Evolutionary conservation across 1,140 invertebrate species (phyloP), one percentile per base, ranked within the genome.

Genomic region (Zaprionus ornatus): DNA sequence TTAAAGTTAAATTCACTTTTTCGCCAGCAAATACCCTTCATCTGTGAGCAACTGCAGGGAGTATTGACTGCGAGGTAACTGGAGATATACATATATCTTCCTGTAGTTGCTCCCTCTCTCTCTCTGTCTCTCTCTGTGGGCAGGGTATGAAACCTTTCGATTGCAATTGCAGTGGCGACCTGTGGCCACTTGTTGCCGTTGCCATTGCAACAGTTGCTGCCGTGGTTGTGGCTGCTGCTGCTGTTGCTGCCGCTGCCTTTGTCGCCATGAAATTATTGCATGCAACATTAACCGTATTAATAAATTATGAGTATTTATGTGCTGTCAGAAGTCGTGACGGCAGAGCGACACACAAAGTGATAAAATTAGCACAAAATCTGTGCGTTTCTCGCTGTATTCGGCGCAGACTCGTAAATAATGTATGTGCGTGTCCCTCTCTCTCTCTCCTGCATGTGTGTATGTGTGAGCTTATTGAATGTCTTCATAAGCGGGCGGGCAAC

Each of bases 241-340:
- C n/a, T 10, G 62, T 1, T 42, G 57, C 37, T 15, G 64, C 6
- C 63, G 57, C 29, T 13, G 68, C 45, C 68, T 81, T 73, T 73
- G 80, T 73, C 73, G 85, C 79, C 74, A 77, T 74, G 83, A 85
- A 88, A 87, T 83, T 80, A 91, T 84, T 84, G 88, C 88, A 91
- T 91, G 88, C 88, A 91, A 87, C 88, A 91, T 88, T 91, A 91
- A 91, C 88, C 87, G 88, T 90, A 90, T 90, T 91, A 91, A 91
- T 91, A 91, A 91, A 91, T 91, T 91, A 91, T 91, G 90, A 91
- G 90, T 91, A 91, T 91, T 91, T 91, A 91, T 91, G 90, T 91
- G 90, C 90, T 91, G 90, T 91, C 90, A 88, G 80, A 90, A 88
- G 85, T 88, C 85, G 84, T 86, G 85, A 88, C 84, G 84, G 84